Base-by-base conservation (phyloP, 2,113 vertebrate genomes). In the Phalacrocorax carbo region DNA sequence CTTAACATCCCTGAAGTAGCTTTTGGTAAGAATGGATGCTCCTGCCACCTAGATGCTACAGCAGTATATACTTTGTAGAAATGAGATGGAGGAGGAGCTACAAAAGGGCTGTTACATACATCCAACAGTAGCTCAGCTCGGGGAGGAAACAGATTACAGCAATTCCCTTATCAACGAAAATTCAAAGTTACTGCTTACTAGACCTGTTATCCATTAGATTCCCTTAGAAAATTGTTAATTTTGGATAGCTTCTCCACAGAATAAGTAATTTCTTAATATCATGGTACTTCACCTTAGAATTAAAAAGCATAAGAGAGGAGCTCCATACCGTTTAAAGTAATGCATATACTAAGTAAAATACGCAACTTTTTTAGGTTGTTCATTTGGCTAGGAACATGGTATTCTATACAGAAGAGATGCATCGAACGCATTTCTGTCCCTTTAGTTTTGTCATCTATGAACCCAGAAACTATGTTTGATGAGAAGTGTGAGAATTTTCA, bases 381-480 rank as follows among this genome's bases (percentile, higher is more conserved):
- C 60, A 93, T 88, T 90, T 94, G 68, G 93, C 94, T 90, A 96
- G 93, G 57, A 79, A 92, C 40, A 46, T 89, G 76, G 12, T 93
- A 92, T 21, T 94, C 91, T 17, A 82, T 66, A 95, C 93, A 89
- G 92, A 93, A 93, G 85, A 97, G 80, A 95, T 49, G 13, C 86
- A 93, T 55, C 80, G 91, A 14, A 71, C 0, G 36, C 6, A 34
- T 97, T 75, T 91, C 92, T 42, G 64, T 96, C 70, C 95, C 93
- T 62, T 85, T 72, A n/a, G 94, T 94, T 89, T 76, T 97, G 62
- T 95, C 94, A 65, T 64, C 92, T 40, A 19, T 86, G 48, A 97
- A 97, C 88, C 21, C 86, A 49, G 92, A 96, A 96, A 73, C 72
- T 23, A 27, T 73, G 93, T 82, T 30, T 97, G 11, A 66, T 97